These are phyloP conservation scores for Desmodus rotundus DNA, from an alignment of 2,113 vertebrate genomes.

Conservation along the genomic window DNA sequence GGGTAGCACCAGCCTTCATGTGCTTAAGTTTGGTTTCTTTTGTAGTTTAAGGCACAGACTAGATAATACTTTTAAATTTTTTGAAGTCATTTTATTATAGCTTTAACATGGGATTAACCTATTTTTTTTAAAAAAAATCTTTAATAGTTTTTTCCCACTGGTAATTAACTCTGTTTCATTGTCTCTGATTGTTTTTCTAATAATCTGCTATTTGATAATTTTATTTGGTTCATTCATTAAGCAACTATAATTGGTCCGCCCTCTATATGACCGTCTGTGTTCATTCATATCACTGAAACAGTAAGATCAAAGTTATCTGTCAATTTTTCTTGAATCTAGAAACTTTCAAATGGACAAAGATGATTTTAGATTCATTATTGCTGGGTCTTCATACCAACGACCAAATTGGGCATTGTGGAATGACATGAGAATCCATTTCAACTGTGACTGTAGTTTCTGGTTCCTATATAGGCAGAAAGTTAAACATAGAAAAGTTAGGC, in stretches of 20 bases:
- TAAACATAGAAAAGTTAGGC: not conserved
- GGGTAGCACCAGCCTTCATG: not conserved
- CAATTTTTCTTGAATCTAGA: not conserved
- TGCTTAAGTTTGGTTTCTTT: not conserved
- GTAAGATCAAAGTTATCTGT: not conserved
- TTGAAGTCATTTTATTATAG: not conserved
- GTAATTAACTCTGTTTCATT: not conserved
- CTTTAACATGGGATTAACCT: not conserved
- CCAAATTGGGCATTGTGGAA: not conserved
- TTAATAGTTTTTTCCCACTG: not conserved
- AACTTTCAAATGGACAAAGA: constrained; percentile 10
- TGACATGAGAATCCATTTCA: not conserved
- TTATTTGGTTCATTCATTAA: constrained; percentile 1
- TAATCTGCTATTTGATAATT: not conserved
- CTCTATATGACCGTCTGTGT: not conserved
- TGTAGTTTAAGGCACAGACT: not conserved
- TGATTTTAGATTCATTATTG: not conserved
- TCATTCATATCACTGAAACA: not conserved
- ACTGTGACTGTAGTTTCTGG: not conserved
- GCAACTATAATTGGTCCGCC: not conserved
- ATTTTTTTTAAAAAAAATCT: not conserved
- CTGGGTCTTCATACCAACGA: not conserved
- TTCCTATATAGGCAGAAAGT: not conserved
- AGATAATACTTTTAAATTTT: not conserved
- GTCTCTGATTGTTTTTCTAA: constrained; percentile 12